These are phyloP conservation scores for Eupithecia subumbrata DNA, from an alignment of 2,888 invertebrate species.

Conservation along the genomic window DNA sequence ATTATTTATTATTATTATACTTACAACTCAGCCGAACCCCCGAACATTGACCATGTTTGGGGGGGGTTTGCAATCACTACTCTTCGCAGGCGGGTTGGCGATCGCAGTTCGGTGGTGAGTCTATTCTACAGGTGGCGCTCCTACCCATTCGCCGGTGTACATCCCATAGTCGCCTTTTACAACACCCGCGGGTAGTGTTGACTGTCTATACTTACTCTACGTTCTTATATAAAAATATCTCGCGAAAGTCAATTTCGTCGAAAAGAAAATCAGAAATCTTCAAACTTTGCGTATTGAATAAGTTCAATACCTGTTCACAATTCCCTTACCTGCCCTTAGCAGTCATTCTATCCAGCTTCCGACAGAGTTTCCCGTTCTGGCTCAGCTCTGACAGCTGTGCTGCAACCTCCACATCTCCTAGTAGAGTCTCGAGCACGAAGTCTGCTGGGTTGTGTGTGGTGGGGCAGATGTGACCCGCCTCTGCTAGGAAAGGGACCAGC, in stretches of 20 bases:
- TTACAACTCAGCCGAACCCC: too few relatives aligned
- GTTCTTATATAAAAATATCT: too few relatives aligned
- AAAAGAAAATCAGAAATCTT: not conserved
- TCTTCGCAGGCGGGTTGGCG: too few relatives aligned
- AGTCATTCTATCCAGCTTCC: slow-evolving; percentile 67
- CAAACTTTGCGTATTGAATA: not conserved
- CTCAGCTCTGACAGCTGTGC: slow-evolving; percentile 72
- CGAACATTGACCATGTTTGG: too few relatives aligned
- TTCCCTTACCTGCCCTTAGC: slow-evolving; percentile 64
- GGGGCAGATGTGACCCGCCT: slow-evolving; percentile 87
- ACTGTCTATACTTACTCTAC: too few relatives aligned
- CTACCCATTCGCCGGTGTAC: too few relatives aligned
- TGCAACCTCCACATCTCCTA: slow-evolving; percentile 57
- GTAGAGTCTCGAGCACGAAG: slow-evolving; percentile 81
- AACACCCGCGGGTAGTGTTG: too few relatives aligned
- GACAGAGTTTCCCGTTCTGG: slow-evolving; percentile 73
- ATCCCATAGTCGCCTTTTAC: too few relatives aligned
- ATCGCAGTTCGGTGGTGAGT: too few relatives aligned
- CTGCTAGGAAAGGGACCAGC: slow-evolving; percentile 88
- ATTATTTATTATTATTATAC: too few relatives aligned
- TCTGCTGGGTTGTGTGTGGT: slow-evolving; percentile 92
- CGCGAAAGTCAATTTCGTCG: not conserved
- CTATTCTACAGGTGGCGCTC: too few relatives aligned
- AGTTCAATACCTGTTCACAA: not conserved
- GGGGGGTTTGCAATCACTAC: too few relatives aligned